Evolutionary conservation across 2,113 vertebrate genomes (phyloP).

Genomic region (Felis chaus): DNA sequence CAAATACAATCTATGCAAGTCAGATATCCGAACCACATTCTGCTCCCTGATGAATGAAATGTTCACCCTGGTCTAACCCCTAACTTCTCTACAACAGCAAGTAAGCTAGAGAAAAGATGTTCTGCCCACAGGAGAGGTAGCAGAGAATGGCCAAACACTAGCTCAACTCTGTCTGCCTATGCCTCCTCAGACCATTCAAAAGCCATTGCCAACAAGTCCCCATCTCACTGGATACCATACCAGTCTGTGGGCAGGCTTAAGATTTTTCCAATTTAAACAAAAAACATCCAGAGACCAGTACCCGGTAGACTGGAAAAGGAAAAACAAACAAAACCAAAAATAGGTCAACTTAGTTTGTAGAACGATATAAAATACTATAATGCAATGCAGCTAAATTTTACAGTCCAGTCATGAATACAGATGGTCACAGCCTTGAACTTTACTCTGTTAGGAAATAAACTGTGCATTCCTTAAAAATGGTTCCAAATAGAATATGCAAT

Average conservation of each 20-base stretch:
- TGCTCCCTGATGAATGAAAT: neutral
- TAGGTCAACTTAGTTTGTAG: slow-evolving; percentile 21
- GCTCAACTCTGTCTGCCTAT: neutral
- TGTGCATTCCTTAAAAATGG: neutral
- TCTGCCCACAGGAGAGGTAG: neutral
- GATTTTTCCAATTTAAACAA: slow-evolving; percentile 52
- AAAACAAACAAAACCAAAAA: slow-evolving; percentile 47
- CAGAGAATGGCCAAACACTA: neutral
- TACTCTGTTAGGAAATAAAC: neutral
- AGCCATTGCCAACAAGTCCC: neutral
- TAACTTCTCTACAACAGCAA: neutral
- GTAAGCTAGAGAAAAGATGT: neutral
- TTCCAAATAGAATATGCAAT: neutral
- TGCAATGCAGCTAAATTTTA: neutral
- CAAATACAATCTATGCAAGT: neutral
- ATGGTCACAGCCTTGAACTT: neutral
- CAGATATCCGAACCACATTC: neutral
- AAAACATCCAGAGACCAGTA: slow-evolving; percentile 33
- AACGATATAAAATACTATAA: neutral
- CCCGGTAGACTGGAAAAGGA: slow-evolving; percentile 20
- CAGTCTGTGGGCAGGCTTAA: neutral
- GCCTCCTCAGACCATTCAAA: neutral
- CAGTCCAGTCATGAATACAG: neutral
- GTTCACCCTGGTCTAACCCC: neutral
- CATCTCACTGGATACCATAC: neutral